These are phyloP conservation scores for Dryadula phaetusa DNA, from an alignment of 2,888 invertebrate genomes.

Conservation along the genomic window DNA sequence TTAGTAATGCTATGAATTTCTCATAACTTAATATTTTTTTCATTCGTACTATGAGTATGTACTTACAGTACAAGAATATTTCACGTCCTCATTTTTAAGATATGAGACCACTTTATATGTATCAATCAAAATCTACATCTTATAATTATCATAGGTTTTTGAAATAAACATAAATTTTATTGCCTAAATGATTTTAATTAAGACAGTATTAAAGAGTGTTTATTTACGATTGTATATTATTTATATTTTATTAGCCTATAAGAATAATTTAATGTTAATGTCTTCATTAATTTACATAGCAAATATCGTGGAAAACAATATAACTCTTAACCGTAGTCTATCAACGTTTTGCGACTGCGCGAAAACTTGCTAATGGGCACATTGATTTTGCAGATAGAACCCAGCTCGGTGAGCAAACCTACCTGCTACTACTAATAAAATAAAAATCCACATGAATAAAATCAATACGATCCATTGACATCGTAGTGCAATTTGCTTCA, in stretches of 20 bases:
- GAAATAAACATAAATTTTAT: neutral
- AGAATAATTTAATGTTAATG: conserved; percentile 7
- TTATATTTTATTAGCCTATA: neutral
- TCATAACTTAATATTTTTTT: neutral
- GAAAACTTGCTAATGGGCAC: conserved; percentile 83
- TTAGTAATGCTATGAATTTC: neutral
- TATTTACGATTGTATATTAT: neutral
- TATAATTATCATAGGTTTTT: neutral
- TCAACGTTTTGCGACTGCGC: conserved; percentile 81
- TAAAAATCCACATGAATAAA: conserved; percentile 20
- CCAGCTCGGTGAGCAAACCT: conserved; percentile 80
- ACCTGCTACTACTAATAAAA: conserved; percentile 54
- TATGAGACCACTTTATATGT: conserved; percentile 13
- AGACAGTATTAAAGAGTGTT: neutral
- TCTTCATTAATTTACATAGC: conserved; percentile 40
- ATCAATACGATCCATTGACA: conserved; percentile 28
- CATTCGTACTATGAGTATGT: neutral
- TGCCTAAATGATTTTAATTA: neutral
- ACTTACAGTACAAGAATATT: too few relatives aligned
- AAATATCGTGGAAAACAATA: conserved; percentile 40
- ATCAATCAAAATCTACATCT: neutral
- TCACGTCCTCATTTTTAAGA: conserved; percentile 11
- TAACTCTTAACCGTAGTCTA: conserved; percentile 64
- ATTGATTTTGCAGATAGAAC: conserved; percentile 85
- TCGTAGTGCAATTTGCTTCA: neutral